Evolutionary conservation across 2,113 vertebrate genomes (phyloP).

Genomic region (Montifringilla adamsi): DNA sequence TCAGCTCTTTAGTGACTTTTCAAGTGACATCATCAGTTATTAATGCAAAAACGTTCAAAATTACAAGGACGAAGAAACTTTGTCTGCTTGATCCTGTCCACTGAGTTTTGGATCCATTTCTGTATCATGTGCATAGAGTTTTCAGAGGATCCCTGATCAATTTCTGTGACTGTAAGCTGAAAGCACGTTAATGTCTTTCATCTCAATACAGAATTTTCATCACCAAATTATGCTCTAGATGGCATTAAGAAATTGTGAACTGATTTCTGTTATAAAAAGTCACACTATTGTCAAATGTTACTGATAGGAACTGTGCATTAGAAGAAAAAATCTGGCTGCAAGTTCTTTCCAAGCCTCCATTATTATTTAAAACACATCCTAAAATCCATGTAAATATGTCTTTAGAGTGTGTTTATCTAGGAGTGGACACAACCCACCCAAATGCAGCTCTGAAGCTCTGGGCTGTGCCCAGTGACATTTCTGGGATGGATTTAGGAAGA

Average conservation of each 20-base stretch:
- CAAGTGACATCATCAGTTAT: neutral
- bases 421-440: neutral
- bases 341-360: neutral
- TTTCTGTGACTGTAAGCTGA: neutral
- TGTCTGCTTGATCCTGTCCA: neutral
- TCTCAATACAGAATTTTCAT: neutral
- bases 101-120: neutral
- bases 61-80: neutral
- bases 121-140: neutral
- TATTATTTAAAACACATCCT: neutral
- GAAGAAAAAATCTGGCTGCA: neutral
- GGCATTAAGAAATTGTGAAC: neutral
- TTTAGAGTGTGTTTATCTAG: neutral
- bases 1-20: neutral
- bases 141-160: neutral
- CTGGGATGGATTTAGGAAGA: neutral
- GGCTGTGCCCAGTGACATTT: neutral
- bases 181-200: neutral
- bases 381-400: neutral
- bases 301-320: neutral
- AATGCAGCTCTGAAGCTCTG: neutral
- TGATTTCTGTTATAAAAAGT: neutral
- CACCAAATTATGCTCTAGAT: neutral
- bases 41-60: neutral
- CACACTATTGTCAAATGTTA: neutral